Percentiles rank a stretch among this genome's conserved stretches.
Evolutionary conservation across 2,888 invertebrate species (phyloP).

Genomic region (Trissolcus japonicus): DNA sequence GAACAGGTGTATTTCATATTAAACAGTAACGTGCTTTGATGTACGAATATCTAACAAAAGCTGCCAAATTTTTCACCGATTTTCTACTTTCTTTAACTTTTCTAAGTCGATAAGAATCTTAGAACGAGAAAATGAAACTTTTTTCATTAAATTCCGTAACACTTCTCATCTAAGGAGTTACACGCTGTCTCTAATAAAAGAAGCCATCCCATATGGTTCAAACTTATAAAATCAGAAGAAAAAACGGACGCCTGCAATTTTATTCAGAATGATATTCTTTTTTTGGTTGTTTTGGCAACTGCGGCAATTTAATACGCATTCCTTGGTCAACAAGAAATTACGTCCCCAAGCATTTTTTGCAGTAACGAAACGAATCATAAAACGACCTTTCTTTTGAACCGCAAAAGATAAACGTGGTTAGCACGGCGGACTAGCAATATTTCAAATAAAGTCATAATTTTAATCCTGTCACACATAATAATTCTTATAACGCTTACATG

Average conservation of each 20-base stretch:
- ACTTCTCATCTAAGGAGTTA: too few relatives aligned
- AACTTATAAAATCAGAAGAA: too few relatives aligned
- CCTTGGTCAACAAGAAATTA: constrained; percentile 24
- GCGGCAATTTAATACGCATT: constrained; percentile 20
- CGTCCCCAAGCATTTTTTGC: constrained; percentile 35
- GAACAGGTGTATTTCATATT: constrained; percentile 63
- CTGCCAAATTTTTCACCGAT: constrained; percentile 7
- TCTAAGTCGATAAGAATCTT: too few relatives aligned
- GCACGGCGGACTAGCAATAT: constrained; percentile 1
- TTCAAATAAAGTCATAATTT: constrained; percentile 56
- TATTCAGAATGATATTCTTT: background rate
- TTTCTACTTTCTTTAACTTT: background rate
- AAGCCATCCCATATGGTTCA: too few relatives aligned
- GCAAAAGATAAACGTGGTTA: background rate
- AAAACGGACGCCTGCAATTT: background rate
- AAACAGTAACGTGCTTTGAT: constrained; percentile 31
- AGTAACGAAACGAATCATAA: constrained; percentile 4
- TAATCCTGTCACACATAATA: too few relatives aligned
- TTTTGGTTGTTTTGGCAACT: constrained; percentile 24
- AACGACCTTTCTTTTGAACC: constrained; percentile 4
- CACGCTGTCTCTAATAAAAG: too few relatives aligned
- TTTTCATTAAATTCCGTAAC: too few relatives aligned
- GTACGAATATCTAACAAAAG: constrained; percentile 17
- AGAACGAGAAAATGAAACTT: too few relatives aligned
- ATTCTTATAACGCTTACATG: too few relatives aligned